These are phyloP conservation scores for Bombus superbus DNA, from an alignment of 1,140 invertebrate species.

Conservation along the genomic window DNA sequence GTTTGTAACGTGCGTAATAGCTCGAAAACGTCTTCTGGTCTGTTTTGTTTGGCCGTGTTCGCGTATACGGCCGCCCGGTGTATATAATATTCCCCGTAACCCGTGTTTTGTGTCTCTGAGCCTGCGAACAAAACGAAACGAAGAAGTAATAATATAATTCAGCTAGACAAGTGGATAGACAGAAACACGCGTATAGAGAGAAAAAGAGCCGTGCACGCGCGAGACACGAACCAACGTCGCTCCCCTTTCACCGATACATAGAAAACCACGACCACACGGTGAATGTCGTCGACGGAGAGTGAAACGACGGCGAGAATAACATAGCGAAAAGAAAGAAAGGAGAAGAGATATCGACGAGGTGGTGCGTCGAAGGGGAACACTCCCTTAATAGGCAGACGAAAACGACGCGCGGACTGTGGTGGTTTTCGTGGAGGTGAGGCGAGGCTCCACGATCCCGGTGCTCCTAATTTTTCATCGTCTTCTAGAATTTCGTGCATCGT, in stretches of 20 bases:
- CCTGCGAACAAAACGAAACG: not conserved
- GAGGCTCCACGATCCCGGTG: conserved; percentile 35
- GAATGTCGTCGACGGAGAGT: not conserved
- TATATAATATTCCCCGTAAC: conserved; percentile 18
- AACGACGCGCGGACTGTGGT: conserved; percentile 30
- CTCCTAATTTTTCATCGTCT: not conserved
- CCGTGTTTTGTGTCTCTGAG: not conserved
- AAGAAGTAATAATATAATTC: not conserved
- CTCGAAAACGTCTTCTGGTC: conserved; percentile 27
- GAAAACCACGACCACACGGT: not conserved
- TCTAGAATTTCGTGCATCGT: conserved; percentile 8
- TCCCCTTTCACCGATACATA: conserved; percentile 10
- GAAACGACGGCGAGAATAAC: not conserved
- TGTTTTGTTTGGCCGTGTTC: conserved; percentile 28
- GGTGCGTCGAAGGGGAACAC: not conserved
- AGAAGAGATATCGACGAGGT: not conserved
- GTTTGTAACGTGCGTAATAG: conserved; percentile 58
- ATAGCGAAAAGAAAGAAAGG: not conserved
- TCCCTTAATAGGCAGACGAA: conserved; percentile 12
- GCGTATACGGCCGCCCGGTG: conserved; percentile 4
- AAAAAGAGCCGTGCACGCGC: not conserved
- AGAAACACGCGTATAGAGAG: not conserved
- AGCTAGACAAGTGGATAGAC: not conserved
- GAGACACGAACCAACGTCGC: conserved; percentile 9
- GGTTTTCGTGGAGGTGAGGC: conserved; percentile 46